Base-by-base conservation (phyloP, 2,113 vertebrate species). In the Zosterops hypoxanthus region DNA sequence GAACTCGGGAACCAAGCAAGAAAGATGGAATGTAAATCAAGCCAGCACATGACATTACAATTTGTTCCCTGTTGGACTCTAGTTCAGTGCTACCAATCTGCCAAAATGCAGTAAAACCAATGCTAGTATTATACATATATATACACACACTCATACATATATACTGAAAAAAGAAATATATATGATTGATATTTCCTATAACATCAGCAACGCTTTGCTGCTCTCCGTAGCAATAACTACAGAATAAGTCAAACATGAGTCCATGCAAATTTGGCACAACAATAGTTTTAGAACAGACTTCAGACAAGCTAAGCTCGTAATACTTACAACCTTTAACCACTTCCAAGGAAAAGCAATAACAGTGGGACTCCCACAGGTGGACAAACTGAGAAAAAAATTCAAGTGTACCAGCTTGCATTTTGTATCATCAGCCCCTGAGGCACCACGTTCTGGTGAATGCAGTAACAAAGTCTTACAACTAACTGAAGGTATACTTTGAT, bases 281-380 rank as follows among this genome's bases (percentile, higher is more conserved):
- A 76, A 31, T n/a, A 72, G 53, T 86, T 94, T 94, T 52, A 53
- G 44, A 87, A 75, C n/a, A 92, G 68, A 76, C 44, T 82, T 33
- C 49, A 81, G 72, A 92, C 52, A 88, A 66, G 42, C 50, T 79
- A 80, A 93, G 75, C 60, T 95, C 28, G 2, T 94, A 83, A 95
- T 39, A 63, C 63, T 88, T 91, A 64, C 41, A 91, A 82, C 68
- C 71, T 82, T 90, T 95, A 94, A 78, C 55, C 50, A 49, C 41
- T 91, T 87, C 53, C 60, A 90, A 65, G 75, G 81, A 94, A 96
- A 95, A 94, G 88, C 63, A 97, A 85, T 86, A 96, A 94, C 65
- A 68, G 11, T 39, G 42, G 29, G 76, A 93, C 33, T 97, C 88
- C 91, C 86, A 92, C 25, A 83, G 83, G 86, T 65, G 73, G 92